A percentile compares a stretch with the other conserved stretches of the same genome.
phyloP scores from a whole-genome alignment of 2,113 vertebrate species.

The Sturnus vulgaris region DNA sequence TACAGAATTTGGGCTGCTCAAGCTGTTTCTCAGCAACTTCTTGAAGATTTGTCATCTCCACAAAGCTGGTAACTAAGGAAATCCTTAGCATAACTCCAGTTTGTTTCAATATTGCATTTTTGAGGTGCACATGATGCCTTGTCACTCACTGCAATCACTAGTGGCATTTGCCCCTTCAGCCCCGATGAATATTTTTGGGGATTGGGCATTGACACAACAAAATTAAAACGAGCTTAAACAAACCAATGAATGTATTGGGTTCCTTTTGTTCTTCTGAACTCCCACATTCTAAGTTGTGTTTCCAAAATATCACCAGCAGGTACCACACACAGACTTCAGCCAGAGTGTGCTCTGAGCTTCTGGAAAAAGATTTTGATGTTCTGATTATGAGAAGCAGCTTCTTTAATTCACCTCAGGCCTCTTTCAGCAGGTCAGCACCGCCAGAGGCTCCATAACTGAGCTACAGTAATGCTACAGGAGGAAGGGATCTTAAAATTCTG shows the following conservation, averaged over 20 bases:
- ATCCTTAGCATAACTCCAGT: background rate
- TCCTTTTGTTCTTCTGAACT: background rate
- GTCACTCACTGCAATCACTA: background rate
- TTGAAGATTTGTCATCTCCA: background rate
- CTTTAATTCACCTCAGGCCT: background rate
- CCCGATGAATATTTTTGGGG: background rate
- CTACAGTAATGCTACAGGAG: background rate
- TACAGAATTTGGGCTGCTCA: fast-evolving
- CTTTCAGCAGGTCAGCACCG: background rate
- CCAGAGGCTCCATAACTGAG: background rate
- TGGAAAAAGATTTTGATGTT: background rate
- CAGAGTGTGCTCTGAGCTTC: background rate
- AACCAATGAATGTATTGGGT: background rate
- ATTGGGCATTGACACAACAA: background rate
- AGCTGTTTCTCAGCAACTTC: background rate
- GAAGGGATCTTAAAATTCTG: background rate
- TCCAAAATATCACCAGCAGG: background rate
- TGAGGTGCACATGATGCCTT: background rate
- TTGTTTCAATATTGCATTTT: background rate
- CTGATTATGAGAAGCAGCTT: background rate
- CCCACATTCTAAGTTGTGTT: background rate
- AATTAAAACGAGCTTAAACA: background rate
- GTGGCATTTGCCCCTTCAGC: background rate
- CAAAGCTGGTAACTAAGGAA: background rate
- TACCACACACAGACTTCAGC: background rate